Conservation (phyloP, 2,888 invertebrate genomes). For the Zootermopsis nevadensis region DNA sequence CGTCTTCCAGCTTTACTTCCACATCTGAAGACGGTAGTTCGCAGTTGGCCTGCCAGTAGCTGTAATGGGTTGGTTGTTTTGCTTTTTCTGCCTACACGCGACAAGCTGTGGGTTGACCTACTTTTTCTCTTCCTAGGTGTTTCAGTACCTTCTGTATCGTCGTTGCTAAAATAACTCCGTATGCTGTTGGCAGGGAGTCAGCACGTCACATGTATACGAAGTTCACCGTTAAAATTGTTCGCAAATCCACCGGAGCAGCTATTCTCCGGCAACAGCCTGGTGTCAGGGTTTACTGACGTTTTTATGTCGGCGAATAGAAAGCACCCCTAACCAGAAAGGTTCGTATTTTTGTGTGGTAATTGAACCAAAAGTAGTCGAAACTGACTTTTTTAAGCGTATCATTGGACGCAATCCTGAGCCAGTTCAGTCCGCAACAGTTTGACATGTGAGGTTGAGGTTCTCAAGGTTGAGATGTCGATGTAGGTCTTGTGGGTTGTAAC, state of each 20-base stretch:
- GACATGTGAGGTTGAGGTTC: too few species aligned
- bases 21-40: neutral
- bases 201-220: neutral
- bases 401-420: too few species aligned
- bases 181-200: conserved; percentile 5
- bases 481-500: too few species aligned
- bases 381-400: too few species aligned
- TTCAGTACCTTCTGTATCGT: neutral
- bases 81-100: neutral
- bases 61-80: neutral
- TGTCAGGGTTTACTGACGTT: neutral
- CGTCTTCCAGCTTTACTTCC: too few species aligned
- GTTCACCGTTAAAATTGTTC: neutral
- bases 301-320: too few species aligned
- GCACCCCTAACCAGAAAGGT: too few species aligned
- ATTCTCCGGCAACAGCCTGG: neutral
- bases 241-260: neutral
- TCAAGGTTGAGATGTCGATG: too few species aligned
- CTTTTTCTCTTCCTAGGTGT: conserved; percentile 7
- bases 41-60: neutral
- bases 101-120: conserved; percentile 1
- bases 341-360: too few species aligned
- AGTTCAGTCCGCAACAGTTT: too few species aligned
- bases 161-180: conserved; percentile 10
- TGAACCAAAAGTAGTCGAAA: too few species aligned